Conservation (phyloP, 2,797 vertebrate species). For the Pipistrellus pygmaeus region DNA sequence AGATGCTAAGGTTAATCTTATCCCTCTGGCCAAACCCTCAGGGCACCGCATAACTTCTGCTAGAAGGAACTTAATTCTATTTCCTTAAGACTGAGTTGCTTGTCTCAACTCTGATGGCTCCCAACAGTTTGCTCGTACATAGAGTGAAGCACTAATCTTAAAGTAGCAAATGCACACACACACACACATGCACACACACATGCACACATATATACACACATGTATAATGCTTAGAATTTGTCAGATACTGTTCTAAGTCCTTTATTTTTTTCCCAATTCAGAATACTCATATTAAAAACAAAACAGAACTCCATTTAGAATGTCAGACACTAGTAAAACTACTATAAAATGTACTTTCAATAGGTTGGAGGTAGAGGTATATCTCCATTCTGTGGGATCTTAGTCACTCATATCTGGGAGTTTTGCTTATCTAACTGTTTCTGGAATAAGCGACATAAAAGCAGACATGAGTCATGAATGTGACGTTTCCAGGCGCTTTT, state of each 20-base stretch:
- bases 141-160: background rate
- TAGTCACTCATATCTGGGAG: background rate
- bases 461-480: background rate
- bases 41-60: too few species aligned
- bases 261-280: conserved; percentile 37
- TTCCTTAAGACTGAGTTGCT: too few species aligned
- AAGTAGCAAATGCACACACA: background rate
- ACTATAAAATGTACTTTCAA: background rate
- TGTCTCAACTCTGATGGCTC: too few species aligned
- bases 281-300: conserved; percentile 63
- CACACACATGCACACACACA: too few species aligned
- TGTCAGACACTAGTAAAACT: background rate
- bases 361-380: background rate
- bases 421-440: conserved; percentile 41
- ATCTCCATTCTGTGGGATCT: background rate
- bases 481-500: background rate
- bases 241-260: background rate
- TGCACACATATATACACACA: too few species aligned
- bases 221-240: background rate
- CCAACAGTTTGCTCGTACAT: background rate
- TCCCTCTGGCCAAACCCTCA: too few species aligned
- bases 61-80: too few species aligned
- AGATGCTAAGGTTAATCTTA: too few species aligned
- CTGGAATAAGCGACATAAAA: conserved; percentile 41
- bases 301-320: conserved; percentile 59